phyloP scores from a whole-genome alignment of 2,797 vertebrate species.

The Sorex maritimensis region DNA sequence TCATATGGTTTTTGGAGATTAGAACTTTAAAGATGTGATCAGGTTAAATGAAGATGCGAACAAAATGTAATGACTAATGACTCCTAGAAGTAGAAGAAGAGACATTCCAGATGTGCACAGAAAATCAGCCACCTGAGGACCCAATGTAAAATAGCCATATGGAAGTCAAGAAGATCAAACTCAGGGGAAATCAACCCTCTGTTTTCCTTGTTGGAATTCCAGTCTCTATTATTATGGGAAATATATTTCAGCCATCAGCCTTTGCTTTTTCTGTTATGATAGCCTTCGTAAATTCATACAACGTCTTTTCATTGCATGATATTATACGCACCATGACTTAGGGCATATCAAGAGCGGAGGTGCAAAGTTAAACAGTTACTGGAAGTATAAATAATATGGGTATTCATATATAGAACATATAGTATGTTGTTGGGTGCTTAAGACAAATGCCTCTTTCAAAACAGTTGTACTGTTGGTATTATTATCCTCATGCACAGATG shows the following conservation, averaged over 20 bases:
- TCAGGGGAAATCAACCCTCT: neutral
- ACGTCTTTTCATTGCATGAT: neutral
- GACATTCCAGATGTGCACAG: neutral
- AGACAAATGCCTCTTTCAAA: neutral
- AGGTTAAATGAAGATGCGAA: neutral
- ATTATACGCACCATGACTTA: neutral
- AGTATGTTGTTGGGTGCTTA: neutral
- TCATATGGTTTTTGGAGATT: neutral
- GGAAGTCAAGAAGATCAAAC: neutral
- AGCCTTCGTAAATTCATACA: neutral
- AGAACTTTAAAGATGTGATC: neutral
- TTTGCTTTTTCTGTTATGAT: neutral
- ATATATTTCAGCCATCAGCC: neutral
- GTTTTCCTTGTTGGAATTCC: neutral
- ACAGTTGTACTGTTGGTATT: neutral
- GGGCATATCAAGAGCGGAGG: neutral
- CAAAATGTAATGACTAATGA: neutral
- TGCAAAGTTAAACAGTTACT: neutral
- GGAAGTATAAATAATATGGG: neutral
- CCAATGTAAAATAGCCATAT: neutral
- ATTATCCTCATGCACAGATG: neutral
- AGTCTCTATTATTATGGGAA: neutral
- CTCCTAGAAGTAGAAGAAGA: neutral
- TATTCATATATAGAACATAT: neutral
- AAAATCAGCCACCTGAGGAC: too few relatives aligned